Evolutionary conservation across 1,140 invertebrate species (phyloP), one percentile per base, ranked within the genome.

Genomic region (Pantala flavescens): DNA sequence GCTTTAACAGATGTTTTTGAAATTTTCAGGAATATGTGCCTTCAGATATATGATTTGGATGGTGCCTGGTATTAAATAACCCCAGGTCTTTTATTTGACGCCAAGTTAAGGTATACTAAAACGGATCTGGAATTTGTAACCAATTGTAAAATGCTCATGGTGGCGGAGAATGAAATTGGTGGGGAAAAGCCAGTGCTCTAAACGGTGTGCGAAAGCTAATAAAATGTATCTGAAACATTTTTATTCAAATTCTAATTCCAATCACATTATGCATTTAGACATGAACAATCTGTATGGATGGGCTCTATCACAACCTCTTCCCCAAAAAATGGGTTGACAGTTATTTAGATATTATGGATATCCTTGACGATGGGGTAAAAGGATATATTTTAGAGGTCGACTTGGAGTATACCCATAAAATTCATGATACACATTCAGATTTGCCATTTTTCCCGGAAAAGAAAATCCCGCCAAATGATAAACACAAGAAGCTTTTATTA

Each of bases 311-410:
- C n/a, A n/a, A 74, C 70, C 19, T 19, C 72, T 79, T 0, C 76
- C 78, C 5, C 73, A 24, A 23, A 73, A 24, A 76, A 71, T 78
- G 78, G 78, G 43, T 78, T 12, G 43, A 23, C 23, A 10, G 14
- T 19, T 14, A 74, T 63, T 23, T 74, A 12, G 49, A 43, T 71
- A n/a, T 74, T 7, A 23, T 11, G 21, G 24, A 14, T 12, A 71
- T 21, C 21, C 72, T 21, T 11, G 24, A 36, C 11, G 11, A 36
- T 11, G 11, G 28, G 10, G 72, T 7, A 73, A 77, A 76, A 71
- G 86, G 87, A 9, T 88, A 84, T 76, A 84, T 88, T 74, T 78
- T 88, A 42, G 86, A 89, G 70, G 77, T 81, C 10, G 77, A 81
- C 75, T 43, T 84, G 19, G 55, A 77, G 3, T 82, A 83, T 76